Conservation (phyloP, 2,888 invertebrate genomes). For the Candidula unifasciata region DNA sequence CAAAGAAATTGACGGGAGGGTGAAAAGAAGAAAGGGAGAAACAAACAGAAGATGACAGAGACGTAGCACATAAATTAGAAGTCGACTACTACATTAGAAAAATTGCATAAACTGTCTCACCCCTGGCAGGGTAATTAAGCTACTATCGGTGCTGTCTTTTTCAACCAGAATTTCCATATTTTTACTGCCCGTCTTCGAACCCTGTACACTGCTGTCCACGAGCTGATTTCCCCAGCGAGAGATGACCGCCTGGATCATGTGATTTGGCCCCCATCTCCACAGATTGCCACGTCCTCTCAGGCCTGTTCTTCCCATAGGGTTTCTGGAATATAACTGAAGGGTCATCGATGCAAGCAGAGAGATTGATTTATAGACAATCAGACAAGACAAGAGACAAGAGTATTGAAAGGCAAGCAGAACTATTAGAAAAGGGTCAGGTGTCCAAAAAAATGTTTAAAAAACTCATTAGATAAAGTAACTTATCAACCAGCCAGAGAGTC, state of each 20-base stretch:
- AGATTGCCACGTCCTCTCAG: constrained; percentile 75
- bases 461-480: no score
- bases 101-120: constrained; percentile 1
- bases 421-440: not conserved
- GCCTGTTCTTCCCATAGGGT: constrained; percentile 77
- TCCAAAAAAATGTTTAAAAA: no score
- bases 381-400: not conserved
- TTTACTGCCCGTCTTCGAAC: not conserved
- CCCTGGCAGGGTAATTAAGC: not conserved
- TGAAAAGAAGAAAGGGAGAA: no score
- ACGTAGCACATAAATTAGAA: no score
- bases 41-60: no score
- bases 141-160: not conserved
- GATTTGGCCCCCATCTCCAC: constrained; percentile 78
- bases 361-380: not conserved
- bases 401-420: not conserved
- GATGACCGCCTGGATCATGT: constrained; percentile 74
- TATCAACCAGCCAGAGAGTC: no score
- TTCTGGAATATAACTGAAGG: constrained; percentile 60
- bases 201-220: not conserved
- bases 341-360: not conserved
- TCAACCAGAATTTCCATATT: constrained; percentile 35
- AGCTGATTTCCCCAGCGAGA: constrained; percentile 65
- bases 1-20: no score
- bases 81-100: no score